Evolutionary conservation across 2,113 vertebrate genomes (phyloP).

Genomic region (Oenanthe oenanthe): DNA sequence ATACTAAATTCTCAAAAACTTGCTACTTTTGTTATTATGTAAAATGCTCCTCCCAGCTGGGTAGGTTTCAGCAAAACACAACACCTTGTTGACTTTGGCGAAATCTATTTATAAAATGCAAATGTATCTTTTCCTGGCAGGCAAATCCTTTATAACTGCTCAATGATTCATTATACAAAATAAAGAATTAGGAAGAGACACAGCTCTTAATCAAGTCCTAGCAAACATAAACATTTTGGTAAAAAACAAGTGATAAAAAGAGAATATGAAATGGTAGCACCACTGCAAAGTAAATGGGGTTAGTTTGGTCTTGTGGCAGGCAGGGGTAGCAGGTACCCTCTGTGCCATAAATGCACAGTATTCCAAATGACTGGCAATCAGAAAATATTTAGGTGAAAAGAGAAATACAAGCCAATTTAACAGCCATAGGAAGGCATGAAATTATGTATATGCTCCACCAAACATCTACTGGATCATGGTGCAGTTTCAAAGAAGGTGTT

Average conservation of each 20-base stretch:
- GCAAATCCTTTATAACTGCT: not conserved
- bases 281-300: not conserved
- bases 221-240: not conserved
- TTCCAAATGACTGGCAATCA: not conserved
- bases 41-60: not conserved
- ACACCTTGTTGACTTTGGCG: conserved; percentile 22
- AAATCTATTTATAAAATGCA: conserved; percentile 33
- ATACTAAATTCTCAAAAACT: not conserved
- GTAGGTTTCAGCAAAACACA: not conserved
- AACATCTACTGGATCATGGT: not conserved
- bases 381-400: not conserved
- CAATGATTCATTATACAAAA: not conserved
- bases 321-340: not conserved
- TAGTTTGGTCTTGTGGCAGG: not conserved
- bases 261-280: not conserved
- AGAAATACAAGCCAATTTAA: not conserved
- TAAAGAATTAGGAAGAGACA: not conserved
- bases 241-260: not conserved
- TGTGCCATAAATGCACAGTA: not conserved
- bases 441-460: not conserved
- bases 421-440: not conserved
- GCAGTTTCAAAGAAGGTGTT: not conserved
- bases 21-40: not conserved
- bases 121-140: not conserved
- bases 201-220: not conserved